Conservation (phyloP, 2,888 invertebrate species). For the Volucella bombylans region DNA sequence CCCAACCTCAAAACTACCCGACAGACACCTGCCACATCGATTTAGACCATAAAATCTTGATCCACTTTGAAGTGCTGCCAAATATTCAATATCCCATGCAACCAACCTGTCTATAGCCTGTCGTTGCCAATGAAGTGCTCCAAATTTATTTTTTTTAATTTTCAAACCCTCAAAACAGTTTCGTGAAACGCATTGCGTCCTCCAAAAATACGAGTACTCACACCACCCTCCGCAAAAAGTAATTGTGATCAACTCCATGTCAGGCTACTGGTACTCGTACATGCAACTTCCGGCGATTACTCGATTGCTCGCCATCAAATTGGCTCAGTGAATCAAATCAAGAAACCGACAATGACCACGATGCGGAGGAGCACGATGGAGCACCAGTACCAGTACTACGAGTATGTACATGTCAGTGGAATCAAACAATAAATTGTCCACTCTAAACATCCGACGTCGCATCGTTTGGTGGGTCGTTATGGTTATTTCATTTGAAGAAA, state of each 20-base stretch:
- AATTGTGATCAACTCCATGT: conserved; percentile 55
- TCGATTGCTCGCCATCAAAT: conserved; percentile 43
- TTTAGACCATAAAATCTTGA: conserved; percentile 56
- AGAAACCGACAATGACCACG: conserved; percentile 23
- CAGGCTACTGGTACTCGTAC: not conserved
- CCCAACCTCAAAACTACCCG: conserved; percentile 46
- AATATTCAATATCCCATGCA: conserved; percentile 35
- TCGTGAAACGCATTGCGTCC: not conserved
- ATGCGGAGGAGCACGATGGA: not conserved
- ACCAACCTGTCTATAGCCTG: conserved; percentile 8
- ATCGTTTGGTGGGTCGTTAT: conserved; percentile 36
- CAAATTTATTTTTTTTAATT: conserved; percentile 14
- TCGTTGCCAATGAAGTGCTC: conserved; percentile 23
- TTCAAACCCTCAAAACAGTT: not conserved
- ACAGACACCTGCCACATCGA: conserved; percentile 59
- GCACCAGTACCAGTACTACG: conserved; percentile 39
- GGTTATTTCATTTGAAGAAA: conserved; percentile 56
- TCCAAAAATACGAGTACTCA: conserved; percentile 16
- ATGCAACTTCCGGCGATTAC: conserved; percentile 53
- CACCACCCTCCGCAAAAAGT: not conserved
- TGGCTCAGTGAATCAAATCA: conserved; percentile 31
- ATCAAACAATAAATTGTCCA: conserved; percentile 65
- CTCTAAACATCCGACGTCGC: conserved; percentile 62
- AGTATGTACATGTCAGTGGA: no score
- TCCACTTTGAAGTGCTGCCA: conserved; percentile 68